phyloP scores from a whole-genome alignment of 2,888 invertebrate genomes.

The Cylloceria caligata region DNA sequence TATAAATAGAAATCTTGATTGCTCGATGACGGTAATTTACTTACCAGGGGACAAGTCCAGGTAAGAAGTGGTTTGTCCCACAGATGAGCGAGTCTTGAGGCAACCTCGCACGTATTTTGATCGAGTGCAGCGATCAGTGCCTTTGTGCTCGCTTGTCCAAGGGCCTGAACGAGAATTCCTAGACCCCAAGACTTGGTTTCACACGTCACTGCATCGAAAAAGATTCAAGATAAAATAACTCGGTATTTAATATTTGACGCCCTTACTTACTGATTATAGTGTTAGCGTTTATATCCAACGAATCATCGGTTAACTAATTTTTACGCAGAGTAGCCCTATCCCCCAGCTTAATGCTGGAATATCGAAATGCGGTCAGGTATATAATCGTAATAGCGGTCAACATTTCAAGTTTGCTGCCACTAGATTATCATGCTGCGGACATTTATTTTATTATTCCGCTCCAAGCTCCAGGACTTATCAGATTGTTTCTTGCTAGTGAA shows the following conservation, averaged over 20 bases:
- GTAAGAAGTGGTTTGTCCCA: slow-evolving; percentile 85
- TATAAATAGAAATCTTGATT: no score
- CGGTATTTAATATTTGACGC: no score
- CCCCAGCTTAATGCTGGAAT: not conserved
- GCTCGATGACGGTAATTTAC: slow-evolving; percentile 62
- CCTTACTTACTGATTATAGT: no score
- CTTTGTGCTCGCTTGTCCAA: slow-evolving; percentile 83
- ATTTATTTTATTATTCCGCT: no score
- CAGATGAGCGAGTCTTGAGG: slow-evolving; percentile 85
- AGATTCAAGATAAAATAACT: slow-evolving; percentile 25
- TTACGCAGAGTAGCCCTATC: not conserved
- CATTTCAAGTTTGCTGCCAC: not conserved
- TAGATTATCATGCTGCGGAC: not conserved
- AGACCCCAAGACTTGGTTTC: slow-evolving; percentile 84
- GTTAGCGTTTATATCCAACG: no score
- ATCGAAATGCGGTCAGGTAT: not conserved
- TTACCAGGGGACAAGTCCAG: slow-evolving; percentile 87
- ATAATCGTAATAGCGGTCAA: not conserved
- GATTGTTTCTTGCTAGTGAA: not conserved
- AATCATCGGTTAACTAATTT: not conserved
- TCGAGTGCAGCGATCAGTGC: slow-evolving; percentile 86
- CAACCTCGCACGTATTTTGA: slow-evolving; percentile 85
- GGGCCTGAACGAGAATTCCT: slow-evolving; percentile 84
- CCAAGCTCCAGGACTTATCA: no score
- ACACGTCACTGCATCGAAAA: slow-evolving; percentile 85